phyloP scores from a whole-genome alignment of 2,113 vertebrate species.

The Xenotilapia leptura region DNA sequence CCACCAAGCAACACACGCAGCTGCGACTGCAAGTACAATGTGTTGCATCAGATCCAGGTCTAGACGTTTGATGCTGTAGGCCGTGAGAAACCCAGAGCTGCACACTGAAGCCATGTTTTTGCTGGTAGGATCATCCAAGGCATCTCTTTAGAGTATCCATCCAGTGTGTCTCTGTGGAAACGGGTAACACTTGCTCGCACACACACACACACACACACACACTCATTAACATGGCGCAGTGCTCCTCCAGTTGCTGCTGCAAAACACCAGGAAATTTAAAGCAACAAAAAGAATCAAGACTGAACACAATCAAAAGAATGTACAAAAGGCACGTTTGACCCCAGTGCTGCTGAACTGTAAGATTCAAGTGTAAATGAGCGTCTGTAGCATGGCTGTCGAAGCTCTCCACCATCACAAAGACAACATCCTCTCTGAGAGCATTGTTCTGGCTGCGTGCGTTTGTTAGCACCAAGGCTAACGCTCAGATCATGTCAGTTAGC shows the following conservation, averaged over 20 bases:
- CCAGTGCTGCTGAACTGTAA: constrained; percentile 99
- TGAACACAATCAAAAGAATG: constrained; percentile 87
- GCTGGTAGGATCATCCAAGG: constrained; percentile 17
- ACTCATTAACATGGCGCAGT: not conserved
- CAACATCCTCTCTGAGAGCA: not conserved
- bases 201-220: not conserved
- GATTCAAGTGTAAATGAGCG: constrained; percentile 99
- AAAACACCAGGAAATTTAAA: constrained; percentile 68
- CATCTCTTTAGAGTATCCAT: constrained; percentile 10
- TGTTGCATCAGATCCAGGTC: not conserved
- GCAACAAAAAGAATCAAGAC: constrained; percentile 88
- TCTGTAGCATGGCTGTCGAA: constrained; percentile 71
- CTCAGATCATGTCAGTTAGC: constrained; percentile 15
- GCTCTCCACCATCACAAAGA: constrained; percentile 6
- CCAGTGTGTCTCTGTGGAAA: constrained; percentile 50
- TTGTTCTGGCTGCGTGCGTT: not conserved
- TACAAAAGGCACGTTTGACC: constrained; percentile 99
- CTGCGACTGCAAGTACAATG: not conserved
- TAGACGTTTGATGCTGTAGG: not conserved
- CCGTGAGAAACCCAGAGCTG: not conserved
- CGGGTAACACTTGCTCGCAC: not conserved
- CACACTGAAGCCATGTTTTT: constrained; percentile 7
- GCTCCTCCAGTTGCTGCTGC: constrained; percentile 67
- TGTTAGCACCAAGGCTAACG: constrained; percentile 17
- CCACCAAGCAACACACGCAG: not conserved